These are phyloP conservation scores for Cryptophagus acutangulus DNA, from an alignment of 2,888 invertebrate genomes.

Conservation along the genomic window DNA sequence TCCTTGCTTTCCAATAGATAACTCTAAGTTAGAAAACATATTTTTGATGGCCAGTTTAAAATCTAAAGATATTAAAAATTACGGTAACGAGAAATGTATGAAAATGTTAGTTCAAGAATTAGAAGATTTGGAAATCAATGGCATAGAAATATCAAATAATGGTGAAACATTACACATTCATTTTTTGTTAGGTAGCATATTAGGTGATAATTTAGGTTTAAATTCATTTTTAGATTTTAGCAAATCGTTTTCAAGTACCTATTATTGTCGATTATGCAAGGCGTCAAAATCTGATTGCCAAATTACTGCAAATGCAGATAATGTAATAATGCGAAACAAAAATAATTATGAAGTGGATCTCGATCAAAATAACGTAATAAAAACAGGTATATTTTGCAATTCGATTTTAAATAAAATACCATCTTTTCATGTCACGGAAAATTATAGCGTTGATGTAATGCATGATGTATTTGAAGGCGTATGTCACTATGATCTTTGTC, in stretches of 20 bases:
- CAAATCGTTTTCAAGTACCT: slow-evolving; percentile 22
- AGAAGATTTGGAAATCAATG: no score
- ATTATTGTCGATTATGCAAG: slow-evolving; percentile 24
- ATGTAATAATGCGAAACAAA: slow-evolving; percentile 17
- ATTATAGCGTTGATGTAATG: slow-evolving; percentile 26
- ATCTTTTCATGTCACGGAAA: no score
- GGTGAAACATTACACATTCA: slow-evolving; percentile 13
- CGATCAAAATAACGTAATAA: slow-evolving; percentile 6
- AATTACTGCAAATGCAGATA: slow-evolving; percentile 14
- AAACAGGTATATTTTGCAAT: slow-evolving; percentile 17
- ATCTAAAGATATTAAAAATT: slow-evolving; percentile 13
- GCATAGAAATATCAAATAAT: slow-evolving; percentile 13
- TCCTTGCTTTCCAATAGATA: slow-evolving; percentile 8
- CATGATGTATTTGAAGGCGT: slow-evolving; percentile 26
- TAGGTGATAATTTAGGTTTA: slow-evolving; percentile 26
- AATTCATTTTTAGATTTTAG: slow-evolving; percentile 23
- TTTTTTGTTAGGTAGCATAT: slow-evolving; percentile 22
- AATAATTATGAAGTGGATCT: slow-evolving; percentile 22
- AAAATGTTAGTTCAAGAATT: slow-evolving; percentile 19
- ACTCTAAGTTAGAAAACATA: slow-evolving; percentile 11
- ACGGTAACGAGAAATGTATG: slow-evolving; percentile 14
- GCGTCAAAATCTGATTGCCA: slow-evolving; percentile 14
- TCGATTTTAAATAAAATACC: slow-evolving; percentile 23
- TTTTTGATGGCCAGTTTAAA: slow-evolving; percentile 10
- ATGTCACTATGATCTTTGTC: slow-evolving; percentile 21